Evolutionary conservation across 2,797 vertebrate genomes (phyloP).

Genomic region (Hemibagrus guttatus): DNA sequence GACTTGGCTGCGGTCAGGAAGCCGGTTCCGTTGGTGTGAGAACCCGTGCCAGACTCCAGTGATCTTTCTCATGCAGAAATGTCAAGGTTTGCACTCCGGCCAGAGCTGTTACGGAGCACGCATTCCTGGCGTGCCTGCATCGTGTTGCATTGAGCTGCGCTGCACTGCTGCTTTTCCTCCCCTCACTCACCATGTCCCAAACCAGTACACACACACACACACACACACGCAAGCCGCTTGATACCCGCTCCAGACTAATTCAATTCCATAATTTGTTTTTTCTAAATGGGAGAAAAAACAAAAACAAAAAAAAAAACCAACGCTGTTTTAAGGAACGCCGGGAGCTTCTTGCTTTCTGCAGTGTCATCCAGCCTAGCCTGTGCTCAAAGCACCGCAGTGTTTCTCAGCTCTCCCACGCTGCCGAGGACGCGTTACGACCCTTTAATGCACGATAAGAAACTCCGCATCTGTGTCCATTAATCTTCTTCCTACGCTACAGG

Average conservation of each 20-base stretch:
- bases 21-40: background rate
- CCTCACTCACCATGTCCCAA: conserved; percentile 32
- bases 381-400: background rate
- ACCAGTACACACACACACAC: conserved; percentile 25
- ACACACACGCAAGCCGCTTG: background rate
- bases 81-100: conserved; percentile 55
- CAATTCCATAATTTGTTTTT: conserved; percentile 53
- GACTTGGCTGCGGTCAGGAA: conserved; percentile 23
- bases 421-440: background rate
- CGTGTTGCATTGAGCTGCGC: background rate
- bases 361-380: background rate
- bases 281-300: background rate
- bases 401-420: background rate
- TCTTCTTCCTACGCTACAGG: background rate
- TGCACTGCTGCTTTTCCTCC: background rate
- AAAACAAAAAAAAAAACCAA: background rate
- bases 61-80: conserved; percentile 48
- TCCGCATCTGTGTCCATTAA: background rate
- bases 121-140: conserved; percentile 51
- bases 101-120: conserved; percentile 57
- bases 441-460: background rate
- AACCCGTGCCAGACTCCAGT: conserved; percentile 41
- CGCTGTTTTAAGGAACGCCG: background rate
- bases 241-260: conserved; percentile 43
- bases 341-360: background rate